Evolutionary conservation across 2,113 vertebrate species (phyloP).

Genomic region (Hemiprocne comata): DNA sequence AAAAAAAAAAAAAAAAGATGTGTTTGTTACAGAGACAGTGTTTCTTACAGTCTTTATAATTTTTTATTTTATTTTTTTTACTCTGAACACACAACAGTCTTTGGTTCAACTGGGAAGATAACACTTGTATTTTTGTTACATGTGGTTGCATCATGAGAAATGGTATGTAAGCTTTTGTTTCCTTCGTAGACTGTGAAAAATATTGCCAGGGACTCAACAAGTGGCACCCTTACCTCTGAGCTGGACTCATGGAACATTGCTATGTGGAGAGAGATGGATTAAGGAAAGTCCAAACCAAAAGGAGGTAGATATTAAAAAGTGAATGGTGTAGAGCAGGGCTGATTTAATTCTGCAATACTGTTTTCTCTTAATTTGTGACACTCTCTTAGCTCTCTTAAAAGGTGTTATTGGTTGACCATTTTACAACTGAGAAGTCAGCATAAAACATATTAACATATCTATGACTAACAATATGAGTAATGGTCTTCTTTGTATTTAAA

Average conservation of each 20-base stretch:
- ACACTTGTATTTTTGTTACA: neutral
- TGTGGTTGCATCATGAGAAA: neutral
- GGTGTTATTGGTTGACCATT: neutral
- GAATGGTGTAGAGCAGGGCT: neutral
- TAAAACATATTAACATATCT: neutral
- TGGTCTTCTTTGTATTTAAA: neutral
- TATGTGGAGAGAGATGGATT: neutral
- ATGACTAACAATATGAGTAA: neutral
- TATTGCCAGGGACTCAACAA: conserved; percentile 53
- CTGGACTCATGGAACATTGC: neutral
- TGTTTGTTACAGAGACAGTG: neutral
- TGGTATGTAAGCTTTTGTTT: neutral
- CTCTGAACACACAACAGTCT: neutral
- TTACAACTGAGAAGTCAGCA: neutral
- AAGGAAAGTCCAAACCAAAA: neutral
- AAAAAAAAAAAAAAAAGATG: neutral
- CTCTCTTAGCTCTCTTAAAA: neutral
- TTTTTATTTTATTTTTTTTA: neutral
- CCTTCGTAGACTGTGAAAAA: neutral
- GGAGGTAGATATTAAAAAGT: neutral
- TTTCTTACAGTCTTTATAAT: neutral
- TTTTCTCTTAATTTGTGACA: neutral
- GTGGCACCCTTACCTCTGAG: conserved; percentile 73
- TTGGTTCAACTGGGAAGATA: neutral
- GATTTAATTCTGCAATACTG: neutral